phyloP scores from a whole-genome alignment of 30 jellyfish, hydroid and myxozoan species.

The Mastigias papua region DNA sequence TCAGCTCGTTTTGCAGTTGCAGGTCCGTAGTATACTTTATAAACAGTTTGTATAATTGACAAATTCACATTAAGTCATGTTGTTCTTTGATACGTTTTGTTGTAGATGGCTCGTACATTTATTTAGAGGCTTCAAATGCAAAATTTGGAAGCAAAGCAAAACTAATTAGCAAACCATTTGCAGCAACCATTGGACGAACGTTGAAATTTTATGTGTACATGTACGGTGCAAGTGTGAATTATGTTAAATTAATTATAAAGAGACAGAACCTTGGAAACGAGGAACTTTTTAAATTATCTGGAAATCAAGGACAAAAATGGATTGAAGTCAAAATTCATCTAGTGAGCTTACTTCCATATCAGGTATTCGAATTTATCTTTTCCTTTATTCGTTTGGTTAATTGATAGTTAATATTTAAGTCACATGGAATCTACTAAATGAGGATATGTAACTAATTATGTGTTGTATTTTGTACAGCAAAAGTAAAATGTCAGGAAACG shows the following conservation, averaged over 20 bases:
- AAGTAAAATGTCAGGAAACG: no score
- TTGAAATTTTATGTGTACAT: slow-evolving; percentile 40
- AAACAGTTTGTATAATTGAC: no score
- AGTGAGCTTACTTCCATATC: slow-evolving; percentile 49
- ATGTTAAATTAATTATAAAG: slow-evolving; percentile 24
- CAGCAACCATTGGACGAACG: slow-evolving; percentile 45
- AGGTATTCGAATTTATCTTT: slow-evolving; percentile 24
- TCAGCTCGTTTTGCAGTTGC: no score
- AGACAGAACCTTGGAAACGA: slow-evolving; percentile 20
- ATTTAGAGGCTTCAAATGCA: slow-evolving; percentile 55
- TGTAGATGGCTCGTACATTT: slow-evolving; percentile 64
- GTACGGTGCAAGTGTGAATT: slow-evolving; percentile 57
- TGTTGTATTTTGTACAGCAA: no score
- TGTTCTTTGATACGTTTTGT: no score
- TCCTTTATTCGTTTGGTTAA: no score
- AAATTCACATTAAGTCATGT: no score
- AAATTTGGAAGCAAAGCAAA: slow-evolving; percentile 48
- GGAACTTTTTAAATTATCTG: slow-evolving; percentile 55
- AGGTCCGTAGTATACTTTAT: no score
- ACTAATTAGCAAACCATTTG: slow-evolving; percentile 30
- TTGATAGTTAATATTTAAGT: no score
- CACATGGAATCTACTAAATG: no score
- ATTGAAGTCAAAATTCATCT: slow-evolving; percentile 24
- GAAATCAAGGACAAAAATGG: slow-evolving; percentile 64
- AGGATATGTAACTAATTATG: no score